These are phyloP conservation scores for Oncorhynchus mykiss DNA, from an alignment of 2,113 vertebrate species.

Conservation along the genomic window DNA sequence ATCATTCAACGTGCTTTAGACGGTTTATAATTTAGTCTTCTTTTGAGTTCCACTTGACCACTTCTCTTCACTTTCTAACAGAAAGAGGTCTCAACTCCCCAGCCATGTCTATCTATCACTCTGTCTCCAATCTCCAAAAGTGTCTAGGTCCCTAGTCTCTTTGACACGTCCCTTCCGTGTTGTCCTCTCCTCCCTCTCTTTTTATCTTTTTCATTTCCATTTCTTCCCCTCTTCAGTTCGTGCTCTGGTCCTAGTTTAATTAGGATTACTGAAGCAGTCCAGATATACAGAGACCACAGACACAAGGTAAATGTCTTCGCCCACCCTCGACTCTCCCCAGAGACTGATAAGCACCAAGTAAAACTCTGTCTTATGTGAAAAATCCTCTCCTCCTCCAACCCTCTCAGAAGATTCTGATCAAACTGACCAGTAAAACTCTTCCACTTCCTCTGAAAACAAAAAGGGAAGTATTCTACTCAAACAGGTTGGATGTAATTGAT, in stretches of 20 bases:
- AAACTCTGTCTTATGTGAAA: conserved; percentile 15
- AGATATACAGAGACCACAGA: conserved; percentile 16
- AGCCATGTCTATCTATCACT: background rate
- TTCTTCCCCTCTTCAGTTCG: conserved; percentile 14
- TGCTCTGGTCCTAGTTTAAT: conserved; percentile 27
- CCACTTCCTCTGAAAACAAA: background rate
- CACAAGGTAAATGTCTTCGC: conserved; percentile 7
- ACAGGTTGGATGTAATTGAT: background rate
- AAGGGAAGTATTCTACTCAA: background rate
- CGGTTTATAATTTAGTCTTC: conserved; percentile 33
- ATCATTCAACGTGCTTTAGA: conserved; percentile 17
- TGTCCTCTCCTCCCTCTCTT: background rate
- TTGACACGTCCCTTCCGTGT: background rate
- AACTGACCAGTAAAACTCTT: conserved; percentile 1
- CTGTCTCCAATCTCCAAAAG: conserved; percentile 20
- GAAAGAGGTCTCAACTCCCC: background rate
- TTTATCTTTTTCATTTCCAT: conserved; percentile 10
- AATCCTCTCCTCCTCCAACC: conserved; percentile 1
- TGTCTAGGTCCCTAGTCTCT: conserved; percentile 2
- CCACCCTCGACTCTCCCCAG: conserved; percentile 13
- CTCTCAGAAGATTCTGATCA: background rate
- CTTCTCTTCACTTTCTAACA: conserved; percentile 13
- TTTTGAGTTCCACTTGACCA: conserved; percentile 39
- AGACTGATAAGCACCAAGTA: conserved; percentile 33
- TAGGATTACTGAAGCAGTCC: conserved; percentile 23